Evolutionary conservation across 2,888 invertebrate species (phyloP).

Genomic region (Yponomeuta plumbellus): DNA sequence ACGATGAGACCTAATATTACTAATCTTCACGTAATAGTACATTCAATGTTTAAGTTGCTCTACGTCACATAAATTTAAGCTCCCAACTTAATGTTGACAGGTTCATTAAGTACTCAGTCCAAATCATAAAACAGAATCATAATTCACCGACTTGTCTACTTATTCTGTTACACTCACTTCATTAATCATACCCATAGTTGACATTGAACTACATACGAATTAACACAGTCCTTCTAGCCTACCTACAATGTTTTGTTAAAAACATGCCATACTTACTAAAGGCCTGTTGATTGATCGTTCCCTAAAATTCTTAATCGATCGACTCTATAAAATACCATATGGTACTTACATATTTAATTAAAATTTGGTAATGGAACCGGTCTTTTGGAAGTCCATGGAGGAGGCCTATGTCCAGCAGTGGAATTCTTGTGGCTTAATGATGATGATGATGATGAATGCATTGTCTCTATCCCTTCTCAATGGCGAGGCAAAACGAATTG

Average conservation of each 20-base stretch:
- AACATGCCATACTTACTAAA: background rate
- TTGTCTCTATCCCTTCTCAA: background rate
- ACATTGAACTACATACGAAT: constrained; percentile 1
- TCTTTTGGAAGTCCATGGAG: too few species aligned
- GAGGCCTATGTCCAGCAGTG: too few species aligned
- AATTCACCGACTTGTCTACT: background rate
- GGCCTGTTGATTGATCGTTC: background rate
- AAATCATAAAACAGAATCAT: background rate
- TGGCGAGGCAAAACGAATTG: background rate
- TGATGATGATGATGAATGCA: too few species aligned
- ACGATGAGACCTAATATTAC: too few species aligned
- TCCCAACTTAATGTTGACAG: background rate
- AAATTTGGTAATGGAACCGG: background rate
- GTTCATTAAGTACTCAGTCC: background rate
- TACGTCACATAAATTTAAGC: background rate
- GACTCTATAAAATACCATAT: background rate
- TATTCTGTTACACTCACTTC: background rate
- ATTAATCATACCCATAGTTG: background rate
- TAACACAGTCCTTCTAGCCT: background rate
- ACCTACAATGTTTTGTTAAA: background rate
- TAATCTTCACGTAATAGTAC: background rate
- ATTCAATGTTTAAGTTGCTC: background rate
- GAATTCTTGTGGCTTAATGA: too few species aligned
- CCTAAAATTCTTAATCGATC: background rate
- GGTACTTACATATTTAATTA: background rate